Conservation (phyloP, 2,113 vertebrate species). For the Myocastor coypus region DNA sequence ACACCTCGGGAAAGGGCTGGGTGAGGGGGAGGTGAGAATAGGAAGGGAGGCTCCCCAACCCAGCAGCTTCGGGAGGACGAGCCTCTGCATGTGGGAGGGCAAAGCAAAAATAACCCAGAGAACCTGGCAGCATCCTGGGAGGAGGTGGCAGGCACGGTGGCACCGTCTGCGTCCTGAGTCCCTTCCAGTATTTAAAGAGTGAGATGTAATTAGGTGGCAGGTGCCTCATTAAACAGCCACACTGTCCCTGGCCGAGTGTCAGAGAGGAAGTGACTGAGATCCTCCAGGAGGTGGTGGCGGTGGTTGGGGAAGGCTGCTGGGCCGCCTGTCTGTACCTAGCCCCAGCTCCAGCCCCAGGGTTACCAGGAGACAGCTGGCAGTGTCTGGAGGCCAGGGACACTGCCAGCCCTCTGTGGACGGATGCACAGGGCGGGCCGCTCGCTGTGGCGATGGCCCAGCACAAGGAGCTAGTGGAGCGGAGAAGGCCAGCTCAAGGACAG, state of each 20-base stretch:
- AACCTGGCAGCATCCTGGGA: background rate
- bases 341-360: fast-evolving
- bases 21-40: background rate
- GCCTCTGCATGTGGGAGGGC: fast-evolving
- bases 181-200: conserved; percentile 1
- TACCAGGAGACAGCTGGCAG: background rate
- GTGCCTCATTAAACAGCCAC: background rate
- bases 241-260: background rate
- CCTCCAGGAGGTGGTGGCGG: background rate
- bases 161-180: background rate
- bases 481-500: background rate
- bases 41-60: background rate
- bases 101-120: background rate
- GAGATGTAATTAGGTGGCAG: background rate
- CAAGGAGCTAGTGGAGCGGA: background rate
- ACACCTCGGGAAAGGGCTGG: background rate
- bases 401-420: fast-evolving
- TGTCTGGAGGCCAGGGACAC: background rate
- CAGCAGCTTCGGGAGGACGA: background rate
- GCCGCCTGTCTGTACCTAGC: background rate
- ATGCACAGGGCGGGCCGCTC: fast-evolving
- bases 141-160: fast-evolving
- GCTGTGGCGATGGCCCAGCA: conserved; percentile 9
- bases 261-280: background rate
- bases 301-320: background rate